Evolutionary conservation across 2,888 invertebrate genomes (phyloP), one percentile per base, ranked within the genome.

Genomic region (Polydrusus pterygomalis): DNA sequence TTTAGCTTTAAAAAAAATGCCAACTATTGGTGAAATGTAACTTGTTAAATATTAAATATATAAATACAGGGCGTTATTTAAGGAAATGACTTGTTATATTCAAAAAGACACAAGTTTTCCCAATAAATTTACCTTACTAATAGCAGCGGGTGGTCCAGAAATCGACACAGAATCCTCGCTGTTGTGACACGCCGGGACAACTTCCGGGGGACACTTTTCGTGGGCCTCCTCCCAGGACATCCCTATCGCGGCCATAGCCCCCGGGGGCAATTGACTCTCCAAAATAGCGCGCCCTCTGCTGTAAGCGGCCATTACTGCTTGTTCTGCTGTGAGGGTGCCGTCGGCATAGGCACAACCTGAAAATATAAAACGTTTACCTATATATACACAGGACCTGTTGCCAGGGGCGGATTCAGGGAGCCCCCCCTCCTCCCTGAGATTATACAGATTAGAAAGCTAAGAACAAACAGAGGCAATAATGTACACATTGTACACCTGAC

Each of bases 271-370:
- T 81, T 91, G 90, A 9, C 95, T 93, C 82, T 96, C 96, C 80
- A 93, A 87, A 82, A 97, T 94, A 81, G 94, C 93, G 83, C 93
- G 92, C 17, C 97, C 97, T 88, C 99, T 92, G 92, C 96, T 97
- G 89, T 96, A 99, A 43, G 99, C 97, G 65, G 97, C 94, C 82
- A 98, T 89, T 70, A 98, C 94, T 0, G 97, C 94, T 89, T 99
- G 98, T 87, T 97, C 97, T 1, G 95, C 94, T 9, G 96, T 97
- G 83, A 99, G 93, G 63, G 96, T 95, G 13, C 97, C 97, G 89
- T 99, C 98, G 38, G 97, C 98, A 89, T 98, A 98, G 15, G 97
- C 98, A 88, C 98, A 98, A 1, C 97, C 97, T 86, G 90, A 82
- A 43, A 65, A 69, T n/a, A 43, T 20, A 25, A 15, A 58, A 69